Conservation (phyloP, 1,140 invertebrate genomes). For the Heliconius eleuchia region DNA sequence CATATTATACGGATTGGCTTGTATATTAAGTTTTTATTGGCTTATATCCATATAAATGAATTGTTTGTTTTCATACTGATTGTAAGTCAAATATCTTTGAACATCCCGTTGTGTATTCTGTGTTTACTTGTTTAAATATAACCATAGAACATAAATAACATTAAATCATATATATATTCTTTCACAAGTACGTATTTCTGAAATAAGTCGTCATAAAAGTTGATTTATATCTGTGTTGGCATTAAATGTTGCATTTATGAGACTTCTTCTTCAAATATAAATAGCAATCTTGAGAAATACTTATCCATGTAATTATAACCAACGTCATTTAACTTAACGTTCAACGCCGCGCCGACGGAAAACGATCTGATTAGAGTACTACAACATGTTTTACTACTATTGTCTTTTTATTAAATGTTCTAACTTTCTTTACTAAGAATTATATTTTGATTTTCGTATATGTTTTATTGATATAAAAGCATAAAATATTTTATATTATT, state of each 20-base stretch:
- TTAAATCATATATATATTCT: background rate
- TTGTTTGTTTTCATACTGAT: background rate
- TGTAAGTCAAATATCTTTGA: background rate
- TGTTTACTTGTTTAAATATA: too few relatives aligned
- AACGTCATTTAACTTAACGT: slow-evolving; percentile 6
- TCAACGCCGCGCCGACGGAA: background rate
- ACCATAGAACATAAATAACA: too few relatives aligned
- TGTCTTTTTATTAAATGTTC: background rate
- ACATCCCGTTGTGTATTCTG: background rate
- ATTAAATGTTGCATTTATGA: background rate
- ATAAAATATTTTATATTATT: too few relatives aligned
- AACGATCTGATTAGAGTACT: background rate
- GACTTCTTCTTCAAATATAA: slow-evolving; percentile 9
- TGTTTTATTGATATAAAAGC: too few relatives aligned
- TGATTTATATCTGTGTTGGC: background rate
- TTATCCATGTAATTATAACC: background rate
- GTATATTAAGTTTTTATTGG: slow-evolving; percentile 7
- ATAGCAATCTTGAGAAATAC: background rate
- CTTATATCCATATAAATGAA: background rate
- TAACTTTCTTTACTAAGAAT: too few relatives aligned
- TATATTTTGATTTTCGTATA: too few relatives aligned
- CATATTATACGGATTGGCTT: background rate
- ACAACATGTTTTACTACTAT: background rate
- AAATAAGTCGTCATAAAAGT: background rate
- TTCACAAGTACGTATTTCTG: background rate